These are phyloP conservation scores for Pangasius krempfi DNA, from an alignment of 2,797 vertebrate genomes.

Conservation along the genomic window DNA sequence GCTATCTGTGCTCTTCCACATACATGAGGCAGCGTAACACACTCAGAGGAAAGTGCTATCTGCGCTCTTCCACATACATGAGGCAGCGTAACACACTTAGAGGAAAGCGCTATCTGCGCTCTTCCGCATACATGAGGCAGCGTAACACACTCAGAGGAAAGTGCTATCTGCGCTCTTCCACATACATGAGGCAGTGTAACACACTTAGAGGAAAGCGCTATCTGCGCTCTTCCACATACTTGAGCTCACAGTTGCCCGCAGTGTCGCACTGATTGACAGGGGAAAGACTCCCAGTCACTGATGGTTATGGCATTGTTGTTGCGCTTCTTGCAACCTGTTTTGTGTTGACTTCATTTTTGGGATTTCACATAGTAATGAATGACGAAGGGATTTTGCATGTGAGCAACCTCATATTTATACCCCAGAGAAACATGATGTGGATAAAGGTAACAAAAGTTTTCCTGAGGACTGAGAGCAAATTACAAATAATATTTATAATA, in stretches of 20 bases:
- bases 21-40: background rate
- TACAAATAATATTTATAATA: background rate
- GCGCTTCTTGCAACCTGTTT: background rate
- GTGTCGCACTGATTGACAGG: background rate
- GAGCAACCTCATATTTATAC: background rate
- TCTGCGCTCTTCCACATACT: background rate
- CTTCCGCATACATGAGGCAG: background rate
- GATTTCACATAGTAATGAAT: background rate
- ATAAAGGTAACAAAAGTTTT: background rate
- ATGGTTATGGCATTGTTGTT: background rate
- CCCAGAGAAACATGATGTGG: background rate
- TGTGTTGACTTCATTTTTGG: background rate
- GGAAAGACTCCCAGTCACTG: background rate
- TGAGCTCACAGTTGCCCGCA: background rate
- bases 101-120: background rate
- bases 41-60: background rate
- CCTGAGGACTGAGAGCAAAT: background rate
- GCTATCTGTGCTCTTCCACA: background rate
- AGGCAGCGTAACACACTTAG: background rate
- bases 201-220: background rate
- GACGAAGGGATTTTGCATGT: background rate
- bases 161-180: background rate
- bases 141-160: background rate
- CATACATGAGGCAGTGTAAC: background rate
- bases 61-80: background rate